Percentiles rank a stretch among this genome's conserved stretches.
Evolutionary conservation across 2,888 invertebrate genomes (phyloP).

Genomic region (Microchrysa polita): DNA sequence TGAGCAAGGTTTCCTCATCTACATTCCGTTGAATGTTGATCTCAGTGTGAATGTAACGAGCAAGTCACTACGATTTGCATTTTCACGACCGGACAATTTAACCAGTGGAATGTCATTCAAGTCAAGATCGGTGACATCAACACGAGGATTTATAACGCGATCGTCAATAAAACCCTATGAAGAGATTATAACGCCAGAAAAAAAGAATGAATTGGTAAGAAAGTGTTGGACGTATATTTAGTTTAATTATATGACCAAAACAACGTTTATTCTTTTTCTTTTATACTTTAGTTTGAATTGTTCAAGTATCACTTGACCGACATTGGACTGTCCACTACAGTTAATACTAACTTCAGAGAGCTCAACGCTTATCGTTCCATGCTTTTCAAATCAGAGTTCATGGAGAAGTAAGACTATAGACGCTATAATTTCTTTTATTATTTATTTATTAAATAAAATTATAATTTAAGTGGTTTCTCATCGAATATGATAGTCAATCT

Average conservation of each 20-base stretch:
- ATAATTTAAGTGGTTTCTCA: conserved; percentile 60
- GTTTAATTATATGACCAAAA: too few relatives aligned
- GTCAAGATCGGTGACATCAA: conserved; percentile 62
- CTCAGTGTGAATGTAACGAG: conserved; percentile 59
- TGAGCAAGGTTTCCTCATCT: conserved; percentile 75
- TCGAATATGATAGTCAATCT: conserved; percentile 61
- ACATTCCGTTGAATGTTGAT: conserved; percentile 70
- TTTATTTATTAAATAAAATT: conserved; percentile 10
- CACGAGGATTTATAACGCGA: conserved; percentile 60
- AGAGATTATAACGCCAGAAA: conserved; percentile 60
- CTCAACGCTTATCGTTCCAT: conserved; percentile 62
- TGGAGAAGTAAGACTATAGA: conserved; percentile 60
- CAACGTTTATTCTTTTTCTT: too few relatives aligned
- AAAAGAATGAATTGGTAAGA: conserved; percentile 59
- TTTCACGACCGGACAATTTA: conserved; percentile 61
- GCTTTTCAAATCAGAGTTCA: conserved; percentile 63
- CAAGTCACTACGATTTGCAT: conserved; percentile 59
- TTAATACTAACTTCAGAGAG: conserved; percentile 62
- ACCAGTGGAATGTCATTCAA: conserved; percentile 63
- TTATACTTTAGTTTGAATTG: conserved; percentile 57
- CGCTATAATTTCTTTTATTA: neutral
- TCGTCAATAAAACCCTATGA: conserved; percentile 58
- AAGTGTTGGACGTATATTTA: too few relatives aligned
- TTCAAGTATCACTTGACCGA: conserved; percentile 60
- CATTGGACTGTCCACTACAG: conserved; percentile 59